phyloP scores from a whole-genome alignment of 2,797 vertebrate genomes.

The Lutjanus argentimaculatus region DNA sequence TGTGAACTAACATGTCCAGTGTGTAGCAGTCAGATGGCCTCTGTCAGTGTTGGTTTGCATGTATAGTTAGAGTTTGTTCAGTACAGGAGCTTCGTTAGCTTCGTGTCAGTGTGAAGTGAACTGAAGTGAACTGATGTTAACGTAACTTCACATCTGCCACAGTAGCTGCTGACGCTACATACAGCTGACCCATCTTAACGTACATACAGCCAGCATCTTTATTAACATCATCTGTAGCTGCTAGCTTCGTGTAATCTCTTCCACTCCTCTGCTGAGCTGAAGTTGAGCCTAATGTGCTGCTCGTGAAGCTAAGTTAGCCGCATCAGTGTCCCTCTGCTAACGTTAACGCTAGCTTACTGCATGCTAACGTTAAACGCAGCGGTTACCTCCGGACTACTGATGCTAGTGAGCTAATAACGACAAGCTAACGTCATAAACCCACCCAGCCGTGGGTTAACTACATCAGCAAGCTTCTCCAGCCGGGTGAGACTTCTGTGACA shows the following conservation, averaged over 20 bases:
- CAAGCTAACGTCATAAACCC: no score
- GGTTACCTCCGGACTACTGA: neutral
- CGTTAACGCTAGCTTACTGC: constrained; percentile 42
- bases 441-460: rapidly evolving
- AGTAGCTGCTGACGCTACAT: neutral
- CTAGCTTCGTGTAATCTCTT: no score
- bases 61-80: neutral
- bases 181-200: neutral
- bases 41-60: no score
- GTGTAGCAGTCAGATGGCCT: neutral
- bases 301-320: neutral
- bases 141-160: neutral
- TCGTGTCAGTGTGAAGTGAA: no score
- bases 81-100: neutral
- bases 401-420: neutral
- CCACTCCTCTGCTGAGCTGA: rapidly evolving
- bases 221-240: neutral
- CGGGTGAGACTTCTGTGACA: neutral
- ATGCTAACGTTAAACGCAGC: constrained; percentile 50
- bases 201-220: neutral
- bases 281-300: rapidly evolving
- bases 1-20: no score
- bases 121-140: neutral
- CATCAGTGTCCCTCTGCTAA: constrained; percentile 34
- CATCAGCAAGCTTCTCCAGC: rapidly evolving